Evolutionary conservation across 1,140 invertebrate species (phyloP).

Genomic region (Hycleus cichorii): DNA sequence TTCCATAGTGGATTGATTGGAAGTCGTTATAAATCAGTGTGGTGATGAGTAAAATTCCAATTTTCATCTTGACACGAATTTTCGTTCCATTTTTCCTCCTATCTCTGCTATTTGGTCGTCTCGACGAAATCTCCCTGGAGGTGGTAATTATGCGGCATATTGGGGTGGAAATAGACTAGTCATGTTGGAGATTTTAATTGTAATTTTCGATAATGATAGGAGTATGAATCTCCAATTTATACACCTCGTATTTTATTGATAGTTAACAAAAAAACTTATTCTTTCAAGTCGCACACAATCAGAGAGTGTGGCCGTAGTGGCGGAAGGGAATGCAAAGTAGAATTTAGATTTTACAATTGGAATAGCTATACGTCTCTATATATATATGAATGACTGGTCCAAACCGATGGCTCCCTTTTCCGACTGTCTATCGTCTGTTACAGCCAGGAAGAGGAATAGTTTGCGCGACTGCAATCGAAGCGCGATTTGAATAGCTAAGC

Average conservation of each 20-base stretch:
- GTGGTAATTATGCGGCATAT: too few species aligned
- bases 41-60: too few species aligned
- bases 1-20: neutral
- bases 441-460: conserved; percentile 25
- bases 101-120: too few species aligned
- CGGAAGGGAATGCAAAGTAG: conserved; percentile 36
- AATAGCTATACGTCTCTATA: conserved; percentile 39
- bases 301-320: neutral
- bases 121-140: too few species aligned
- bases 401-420: conserved; percentile 22
- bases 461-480: conserved; percentile 38
- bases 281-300: neutral
- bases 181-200: too few species aligned
- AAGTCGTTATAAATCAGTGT: too few species aligned
- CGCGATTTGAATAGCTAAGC: conserved; percentile 42
- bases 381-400: conserved; percentile 33
- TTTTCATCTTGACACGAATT: too few species aligned
- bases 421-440: conserved; percentile 17
- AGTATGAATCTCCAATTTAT: too few species aligned
- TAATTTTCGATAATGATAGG: too few species aligned
- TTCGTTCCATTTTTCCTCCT: too few species aligned
- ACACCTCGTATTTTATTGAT: too few species aligned
- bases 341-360: conserved; percentile 40
- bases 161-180: too few species aligned
- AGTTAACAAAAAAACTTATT: neutral